Evolutionary conservation across 2,888 invertebrate species (phyloP).

Genomic region (Panorpa germanica): DNA sequence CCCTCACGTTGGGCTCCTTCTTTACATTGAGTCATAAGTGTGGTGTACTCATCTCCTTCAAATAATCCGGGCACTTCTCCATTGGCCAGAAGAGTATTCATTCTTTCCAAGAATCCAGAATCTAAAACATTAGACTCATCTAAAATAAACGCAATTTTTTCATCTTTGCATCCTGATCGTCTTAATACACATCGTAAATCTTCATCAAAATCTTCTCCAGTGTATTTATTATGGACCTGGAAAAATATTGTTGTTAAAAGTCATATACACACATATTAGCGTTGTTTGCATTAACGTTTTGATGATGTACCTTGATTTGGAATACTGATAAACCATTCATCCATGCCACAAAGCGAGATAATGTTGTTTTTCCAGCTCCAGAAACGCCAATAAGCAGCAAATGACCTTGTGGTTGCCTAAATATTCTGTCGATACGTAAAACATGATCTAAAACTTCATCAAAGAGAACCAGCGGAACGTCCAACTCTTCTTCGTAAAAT

Average conservation of each 20-base stretch:
- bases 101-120: conserved; percentile 94
- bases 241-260: conserved; percentile 13
- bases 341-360: conserved; percentile 99
- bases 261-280: neutral
- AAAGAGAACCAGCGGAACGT: conserved; percentile 94
- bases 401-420: conserved; percentile 98
- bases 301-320: conserved; percentile 72
- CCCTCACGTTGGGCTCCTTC: conserved; percentile 97
- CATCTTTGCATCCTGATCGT: conserved; percentile 82
- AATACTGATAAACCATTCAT: conserved; percentile 98
- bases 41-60: conserved; percentile 96
- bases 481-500: conserved; percentile 98
- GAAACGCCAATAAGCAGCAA: conserved; percentile 94
- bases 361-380: conserved; percentile 97
- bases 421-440: conserved; percentile 94
- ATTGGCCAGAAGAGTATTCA: conserved; percentile 97
- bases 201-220: conserved; percentile 97
- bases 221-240: conserved; percentile 95
- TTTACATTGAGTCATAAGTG: conserved; percentile 98
- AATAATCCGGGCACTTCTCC: conserved; percentile 91
- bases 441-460: conserved; percentile 99
- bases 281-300: neutral
- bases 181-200: conserved; percentile 80
- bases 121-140: conserved; percentile 98
- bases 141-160: conserved; percentile 97